These are phyloP conservation scores for Mirounga angustirostris DNA, from an alignment of 2,113 vertebrate species.

Conservation along the genomic window DNA sequence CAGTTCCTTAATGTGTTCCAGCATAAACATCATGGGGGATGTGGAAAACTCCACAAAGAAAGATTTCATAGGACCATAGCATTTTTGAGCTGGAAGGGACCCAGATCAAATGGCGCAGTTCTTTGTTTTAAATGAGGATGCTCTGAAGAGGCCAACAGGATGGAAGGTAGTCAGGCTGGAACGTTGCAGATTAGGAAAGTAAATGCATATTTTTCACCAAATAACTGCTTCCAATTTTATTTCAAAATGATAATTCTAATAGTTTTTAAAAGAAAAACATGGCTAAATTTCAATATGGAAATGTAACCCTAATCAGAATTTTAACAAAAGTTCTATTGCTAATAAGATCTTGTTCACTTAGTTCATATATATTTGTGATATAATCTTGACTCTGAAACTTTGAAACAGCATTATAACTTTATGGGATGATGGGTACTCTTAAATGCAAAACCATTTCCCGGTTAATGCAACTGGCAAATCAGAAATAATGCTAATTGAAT, in stretches of 20 bases:
- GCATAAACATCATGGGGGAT: slow-evolving; percentile 38
- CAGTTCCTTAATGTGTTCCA: slow-evolving; percentile 19
- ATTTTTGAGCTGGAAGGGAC: not conserved
- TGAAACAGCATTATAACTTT: not conserved
- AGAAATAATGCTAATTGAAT: not conserved
- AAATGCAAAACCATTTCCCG: not conserved
- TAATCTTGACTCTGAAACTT: not conserved
- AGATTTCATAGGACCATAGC: not conserved
- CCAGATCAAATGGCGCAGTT: not conserved
- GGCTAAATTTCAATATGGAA: not conserved
- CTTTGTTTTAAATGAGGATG: not conserved
- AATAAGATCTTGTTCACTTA: not conserved
- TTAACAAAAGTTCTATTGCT: not conserved
- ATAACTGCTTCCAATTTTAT: not conserved
- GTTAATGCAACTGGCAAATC: not conserved
- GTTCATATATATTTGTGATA: not conserved
- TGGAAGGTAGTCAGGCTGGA: not conserved
- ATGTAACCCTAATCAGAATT: not conserved
- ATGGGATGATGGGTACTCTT: not conserved
- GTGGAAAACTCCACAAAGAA: slow-evolving; percentile 17
- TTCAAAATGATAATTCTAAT: not conserved
- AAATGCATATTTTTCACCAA: not conserved
- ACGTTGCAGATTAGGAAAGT: not conserved
- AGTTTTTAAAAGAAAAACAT: not conserved
- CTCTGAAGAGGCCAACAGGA: not conserved